A percentile compares a stretch with the other conserved stretches of the same genome.
Evolutionary conservation across 2,113 vertebrate species (phyloP).

Genomic region (Xenus cinereus): DNA sequence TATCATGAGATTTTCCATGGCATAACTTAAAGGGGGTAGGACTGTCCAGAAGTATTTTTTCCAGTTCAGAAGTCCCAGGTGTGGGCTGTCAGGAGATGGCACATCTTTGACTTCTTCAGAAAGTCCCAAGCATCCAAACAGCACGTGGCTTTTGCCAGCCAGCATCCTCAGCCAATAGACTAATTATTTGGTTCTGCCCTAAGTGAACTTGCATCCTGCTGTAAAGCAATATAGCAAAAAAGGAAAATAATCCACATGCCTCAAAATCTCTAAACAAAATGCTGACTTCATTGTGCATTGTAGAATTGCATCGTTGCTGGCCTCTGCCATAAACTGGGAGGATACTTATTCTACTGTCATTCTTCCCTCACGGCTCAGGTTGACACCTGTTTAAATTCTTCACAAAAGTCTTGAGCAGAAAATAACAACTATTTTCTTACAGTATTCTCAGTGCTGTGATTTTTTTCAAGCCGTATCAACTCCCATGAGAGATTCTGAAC

Average conservation of each 20-base stretch:
- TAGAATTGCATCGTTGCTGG: rapidly evolving
- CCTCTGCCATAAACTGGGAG: neutral
- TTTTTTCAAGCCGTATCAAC: neutral
- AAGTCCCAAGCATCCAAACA: neutral
- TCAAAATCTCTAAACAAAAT: neutral
- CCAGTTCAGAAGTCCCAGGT: neutral
- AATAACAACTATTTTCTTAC: neutral
- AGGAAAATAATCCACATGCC: neutral
- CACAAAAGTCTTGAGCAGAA: neutral
- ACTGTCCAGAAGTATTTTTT: neutral
- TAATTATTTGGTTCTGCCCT: neutral
- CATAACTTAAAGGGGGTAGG: neutral
- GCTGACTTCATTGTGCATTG: neutral
- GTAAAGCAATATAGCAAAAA: neutral
- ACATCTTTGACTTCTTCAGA: neutral
- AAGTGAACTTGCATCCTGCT: neutral
- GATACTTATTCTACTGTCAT: neutral
- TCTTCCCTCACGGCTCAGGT: neutral
- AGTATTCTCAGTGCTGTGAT: neutral
- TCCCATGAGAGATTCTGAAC: neutral
- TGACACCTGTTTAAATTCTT: neutral
- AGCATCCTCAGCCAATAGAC: neutral
- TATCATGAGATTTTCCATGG: neutral
- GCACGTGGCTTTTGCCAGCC: neutral
- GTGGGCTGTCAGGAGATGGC: neutral